Evolutionary conservation across 2,888 invertebrate species (phyloP).

Genomic region (Caenorhabditis angaria): DNA sequence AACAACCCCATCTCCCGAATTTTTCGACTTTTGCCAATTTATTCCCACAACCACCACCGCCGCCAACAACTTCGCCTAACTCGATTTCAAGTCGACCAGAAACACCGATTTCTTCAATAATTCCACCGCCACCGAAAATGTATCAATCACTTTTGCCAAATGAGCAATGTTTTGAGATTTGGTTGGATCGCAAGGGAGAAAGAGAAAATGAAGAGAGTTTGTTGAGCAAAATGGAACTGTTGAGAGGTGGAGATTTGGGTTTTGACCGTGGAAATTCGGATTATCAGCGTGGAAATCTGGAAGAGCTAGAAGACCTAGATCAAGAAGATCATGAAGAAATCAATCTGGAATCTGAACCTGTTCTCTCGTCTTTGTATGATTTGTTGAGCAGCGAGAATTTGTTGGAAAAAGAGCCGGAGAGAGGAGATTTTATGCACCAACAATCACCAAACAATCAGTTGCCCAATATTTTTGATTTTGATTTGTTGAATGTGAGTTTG

Average conservation of each 20-base stretch:
- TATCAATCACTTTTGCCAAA: slow-evolving; percentile 29
- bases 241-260: neutral
- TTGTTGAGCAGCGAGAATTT: slow-evolving; percentile 33
- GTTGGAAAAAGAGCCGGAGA: slow-evolving; percentile 10
- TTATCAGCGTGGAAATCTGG: no score
- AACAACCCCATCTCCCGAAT: neutral
- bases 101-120: neutral
- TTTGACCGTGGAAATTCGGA: neutral
- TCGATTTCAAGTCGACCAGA: neutral
- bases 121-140: slow-evolving; percentile 27
- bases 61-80: no score
- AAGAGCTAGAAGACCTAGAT: no score
- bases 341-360: no score
- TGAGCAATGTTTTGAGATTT: slow-evolving; percentile 36
- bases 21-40: neutral
- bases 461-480: slow-evolving; percentile 31
- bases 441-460: neutral
- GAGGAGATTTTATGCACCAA: neutral
- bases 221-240: slow-evolving; percentile 28
- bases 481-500: slow-evolving; percentile 22
- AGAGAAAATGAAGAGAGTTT: slow-evolving; percentile 13
- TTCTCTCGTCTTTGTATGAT: slow-evolving; percentile 27
- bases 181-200: slow-evolving; percentile 24
- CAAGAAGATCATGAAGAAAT: no score
- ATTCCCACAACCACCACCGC: no score